Evolutionary conservation across 2,888 invertebrate genomes (phyloP).

Genomic region (Ceramica pisi): DNA sequence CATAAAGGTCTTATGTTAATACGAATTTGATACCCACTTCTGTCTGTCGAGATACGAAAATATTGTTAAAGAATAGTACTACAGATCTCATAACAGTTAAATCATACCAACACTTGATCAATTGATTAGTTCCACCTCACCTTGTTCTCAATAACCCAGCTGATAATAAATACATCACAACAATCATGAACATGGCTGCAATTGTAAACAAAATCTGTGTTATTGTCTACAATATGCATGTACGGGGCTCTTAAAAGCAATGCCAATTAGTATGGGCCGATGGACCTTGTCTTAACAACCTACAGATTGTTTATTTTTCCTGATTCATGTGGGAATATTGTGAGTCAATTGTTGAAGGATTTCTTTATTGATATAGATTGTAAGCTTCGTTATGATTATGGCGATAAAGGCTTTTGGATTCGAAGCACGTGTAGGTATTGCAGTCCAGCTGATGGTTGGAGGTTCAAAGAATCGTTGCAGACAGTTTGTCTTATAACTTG

Average conservation of each 20-base stretch:
- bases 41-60: too few relatives aligned
- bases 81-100: not conserved
- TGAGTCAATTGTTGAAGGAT: constrained; percentile 43
- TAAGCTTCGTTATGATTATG: constrained; percentile 14
- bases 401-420: constrained; percentile 7
- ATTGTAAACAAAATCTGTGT: constrained; percentile 41
- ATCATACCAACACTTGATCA: not conserved
- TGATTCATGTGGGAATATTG: constrained; percentile 46
- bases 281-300: constrained; percentile 34
- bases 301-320: constrained; percentile 45
- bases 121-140: constrained; percentile 28
- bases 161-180: constrained; percentile 42
- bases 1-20: too few relatives aligned
- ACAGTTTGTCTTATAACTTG: not conserved
- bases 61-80: too few relatives aligned
- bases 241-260: constrained; percentile 42
- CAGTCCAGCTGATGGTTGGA: constrained; percentile 12
- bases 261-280: constrained; percentile 44
- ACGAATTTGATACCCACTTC: too few relatives aligned
- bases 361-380: constrained; percentile 18
- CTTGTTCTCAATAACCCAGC: constrained; percentile 41
- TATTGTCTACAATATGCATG: constrained; percentile 24
- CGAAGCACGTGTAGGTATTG: not conserved
- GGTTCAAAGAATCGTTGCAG: not conserved
- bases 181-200: constrained; percentile 19